Evolutionary conservation across 1,140 invertebrate genomes (phyloP), one percentile per base, ranked within the genome.

Genomic region (Lucilia cuprina): DNA sequence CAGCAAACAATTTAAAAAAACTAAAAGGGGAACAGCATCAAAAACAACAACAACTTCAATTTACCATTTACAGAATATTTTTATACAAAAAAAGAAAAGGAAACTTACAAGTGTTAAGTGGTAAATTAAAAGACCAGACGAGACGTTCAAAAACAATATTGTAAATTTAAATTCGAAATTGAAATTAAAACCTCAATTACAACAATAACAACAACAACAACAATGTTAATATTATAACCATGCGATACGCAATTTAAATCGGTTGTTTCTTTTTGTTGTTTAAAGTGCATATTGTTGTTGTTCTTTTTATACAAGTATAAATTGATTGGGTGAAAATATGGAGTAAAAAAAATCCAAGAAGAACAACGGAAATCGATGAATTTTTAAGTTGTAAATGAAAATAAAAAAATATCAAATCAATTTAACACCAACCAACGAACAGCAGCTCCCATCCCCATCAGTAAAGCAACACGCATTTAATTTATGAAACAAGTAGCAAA

Each of bases 401-500:
- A 65, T 2, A 65, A 65, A 7, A 9, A 21, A 21, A 17, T n/a
- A 70, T 70, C 65, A 70, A 70, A 70, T 70, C 65, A 70, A 70
- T 70, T 70, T 70, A 70, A 70, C 65, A 70, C 65, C 65, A 70
- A 21, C n/a, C 10, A 70, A 70, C 65, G 25, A 60, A 17, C n/a
- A 30, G 21, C 65, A 70, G 8, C 65, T 8, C 10, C 8, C 65
- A 19, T 70, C n/a, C n/a, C n/a, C 19, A 25, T 25, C 65, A 70
- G 65, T n/a, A 13, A 65, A 25, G n/a, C 65, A 70, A 25, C 65
- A 70, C 21, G n/a, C 65, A 21, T 70, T 70, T 70, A 70, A 70
- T 70, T 70, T 70, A 70, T 60, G n/a, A 60, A 70, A 70, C 65
- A 21, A 70, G 65, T 70, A 70, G 65, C 65, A 70, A 70, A 70